Conservation (phyloP, 2,113 vertebrate genomes). For the Bubo blakistoni region DNA sequence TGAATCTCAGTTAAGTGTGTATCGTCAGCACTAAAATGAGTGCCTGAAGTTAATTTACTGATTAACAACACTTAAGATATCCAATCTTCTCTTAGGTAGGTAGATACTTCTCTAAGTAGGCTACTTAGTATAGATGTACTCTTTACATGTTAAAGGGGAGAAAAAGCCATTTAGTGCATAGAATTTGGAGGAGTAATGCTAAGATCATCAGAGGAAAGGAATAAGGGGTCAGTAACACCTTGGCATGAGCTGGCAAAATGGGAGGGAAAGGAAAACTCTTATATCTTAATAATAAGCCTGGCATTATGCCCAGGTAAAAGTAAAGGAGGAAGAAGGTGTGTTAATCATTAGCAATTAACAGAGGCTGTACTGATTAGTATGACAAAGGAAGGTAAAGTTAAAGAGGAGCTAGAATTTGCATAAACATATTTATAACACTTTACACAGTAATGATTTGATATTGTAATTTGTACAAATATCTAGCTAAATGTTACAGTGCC, state of each 20-base stretch:
- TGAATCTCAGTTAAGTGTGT: neutral
- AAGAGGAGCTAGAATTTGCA: neutral
- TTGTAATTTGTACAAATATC: neutral
- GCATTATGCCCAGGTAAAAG: neutral
- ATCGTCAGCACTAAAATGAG: neutral
- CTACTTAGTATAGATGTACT: neutral
- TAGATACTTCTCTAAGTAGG: neutral
- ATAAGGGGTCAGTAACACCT: neutral
- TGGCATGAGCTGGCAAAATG: neutral
- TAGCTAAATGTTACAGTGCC: neutral
- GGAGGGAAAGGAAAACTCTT: neutral
- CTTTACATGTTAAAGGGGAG: neutral
- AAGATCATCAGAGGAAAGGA: neutral
- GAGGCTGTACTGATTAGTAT: neutral
- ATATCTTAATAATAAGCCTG: neutral
- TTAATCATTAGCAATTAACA: neutral
- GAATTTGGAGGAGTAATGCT: neutral
- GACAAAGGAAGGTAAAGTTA: neutral
- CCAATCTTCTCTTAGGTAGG: neutral
- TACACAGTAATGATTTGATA: neutral
- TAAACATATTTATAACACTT: neutral
- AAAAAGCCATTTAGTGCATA: neutral
- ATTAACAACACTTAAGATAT: neutral
- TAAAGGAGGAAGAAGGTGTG: neutral
- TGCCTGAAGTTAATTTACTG: conserved; percentile 17